Conservation (phyloP, 2,888 invertebrate species). For the Brachyptera putata region DNA sequence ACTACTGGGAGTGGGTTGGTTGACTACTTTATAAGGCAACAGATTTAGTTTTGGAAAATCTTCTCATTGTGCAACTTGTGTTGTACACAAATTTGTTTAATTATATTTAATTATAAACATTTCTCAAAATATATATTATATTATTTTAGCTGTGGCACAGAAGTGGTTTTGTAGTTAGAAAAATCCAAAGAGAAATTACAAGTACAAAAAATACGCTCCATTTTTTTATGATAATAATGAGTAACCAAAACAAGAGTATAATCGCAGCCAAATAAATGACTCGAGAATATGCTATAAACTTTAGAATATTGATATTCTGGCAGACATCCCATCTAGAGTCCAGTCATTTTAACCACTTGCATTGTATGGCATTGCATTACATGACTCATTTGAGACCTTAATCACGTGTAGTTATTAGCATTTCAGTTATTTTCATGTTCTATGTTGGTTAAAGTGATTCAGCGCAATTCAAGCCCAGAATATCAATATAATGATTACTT, state of each 20-base stretch:
- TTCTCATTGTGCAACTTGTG: no score
- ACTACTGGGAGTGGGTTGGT: conserved; percentile 1
- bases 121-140: conserved; percentile 7
- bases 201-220: conserved; percentile 25
- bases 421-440: no score
- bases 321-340: no score
- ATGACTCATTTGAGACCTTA: no score
- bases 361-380: no score
- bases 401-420: no score
- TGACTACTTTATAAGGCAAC: background rate
- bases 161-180: conserved; percentile 6
- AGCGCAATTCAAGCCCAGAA: no score
- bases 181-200: conserved; percentile 26
- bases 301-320: background rate
- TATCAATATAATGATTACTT: no score
- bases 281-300: background rate
- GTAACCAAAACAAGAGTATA: conserved; percentile 3
- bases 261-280: conserved; percentile 2
- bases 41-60: background rate
- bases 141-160: conserved; percentile 4
- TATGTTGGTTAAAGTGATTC: no score
- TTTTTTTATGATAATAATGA: conserved; percentile 13
- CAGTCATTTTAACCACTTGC: no score
- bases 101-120: background rate
- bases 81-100: background rate